Percentiles rank a stretch among this genome's conserved stretches.
Evolutionary conservation across 2,888 invertebrate genomes (phyloP).

Genomic region (Dascillus cervinus): DNA sequence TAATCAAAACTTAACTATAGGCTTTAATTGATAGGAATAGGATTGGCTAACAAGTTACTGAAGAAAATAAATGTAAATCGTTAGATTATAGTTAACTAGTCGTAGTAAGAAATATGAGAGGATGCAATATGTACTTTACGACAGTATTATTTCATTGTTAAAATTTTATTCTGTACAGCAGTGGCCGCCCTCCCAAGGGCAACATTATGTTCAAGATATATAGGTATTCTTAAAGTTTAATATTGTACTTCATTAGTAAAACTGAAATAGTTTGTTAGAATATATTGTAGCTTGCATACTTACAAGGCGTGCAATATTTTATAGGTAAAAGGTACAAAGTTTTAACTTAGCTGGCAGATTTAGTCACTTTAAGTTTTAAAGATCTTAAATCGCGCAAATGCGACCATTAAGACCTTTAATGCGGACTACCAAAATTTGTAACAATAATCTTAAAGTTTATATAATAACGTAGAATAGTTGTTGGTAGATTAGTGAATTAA

Average conservation of each 20-base stretch:
- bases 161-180: conserved; percentile 17
- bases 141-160: no score
- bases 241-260: conserved; percentile 21
- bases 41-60: no score
- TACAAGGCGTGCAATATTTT: conserved; percentile 20
- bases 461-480: conserved; percentile 3
- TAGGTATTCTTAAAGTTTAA: conserved; percentile 21
- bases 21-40: no score
- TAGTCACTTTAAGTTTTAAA: conserved; percentile 19
- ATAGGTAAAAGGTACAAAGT: conserved; percentile 21
- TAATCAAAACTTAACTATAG: no score
- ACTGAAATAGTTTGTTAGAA: conserved; percentile 22
- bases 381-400: conserved; percentile 15
- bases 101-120: no score
- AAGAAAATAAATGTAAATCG: no score
- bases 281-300: conserved; percentile 22
- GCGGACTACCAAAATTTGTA: no score
- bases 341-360: conserved; percentile 22
- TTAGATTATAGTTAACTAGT: no score
- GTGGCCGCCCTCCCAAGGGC: conserved; percentile 17
- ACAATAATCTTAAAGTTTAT: conserved; percentile 1
- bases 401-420: conserved; percentile 17
- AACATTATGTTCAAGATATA: conserved; percentile 19
- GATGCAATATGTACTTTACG: no score
- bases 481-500: conserved; percentile 11